A percentile compares a stretch with the other conserved stretches of the same genome.
phyloP scores from a whole-genome alignment of 2,113 vertebrate genomes.

The Ranitomeya variabilis region DNA sequence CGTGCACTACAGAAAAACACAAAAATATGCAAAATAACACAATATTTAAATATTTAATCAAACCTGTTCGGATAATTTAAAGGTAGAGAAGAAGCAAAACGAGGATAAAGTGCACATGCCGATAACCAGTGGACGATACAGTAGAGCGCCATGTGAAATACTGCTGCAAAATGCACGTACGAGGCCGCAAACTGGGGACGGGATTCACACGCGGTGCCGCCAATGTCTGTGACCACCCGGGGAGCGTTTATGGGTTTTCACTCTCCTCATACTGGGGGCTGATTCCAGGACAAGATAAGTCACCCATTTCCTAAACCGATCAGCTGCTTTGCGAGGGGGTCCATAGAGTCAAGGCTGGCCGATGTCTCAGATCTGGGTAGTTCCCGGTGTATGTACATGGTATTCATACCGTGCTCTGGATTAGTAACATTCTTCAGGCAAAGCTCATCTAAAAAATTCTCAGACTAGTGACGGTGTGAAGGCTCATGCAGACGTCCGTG shows the following conservation, averaged over 20 bases:
- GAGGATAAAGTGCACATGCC: slow-evolving; percentile 27
- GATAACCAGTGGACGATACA: neutral
- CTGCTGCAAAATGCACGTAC: neutral
- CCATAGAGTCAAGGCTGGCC: neutral
- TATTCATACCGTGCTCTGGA: no score
- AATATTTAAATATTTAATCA: slow-evolving; percentile 29
- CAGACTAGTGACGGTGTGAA: neutral
- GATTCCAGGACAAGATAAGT: neutral
- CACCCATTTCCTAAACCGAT: neutral
- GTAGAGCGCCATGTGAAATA: neutral
- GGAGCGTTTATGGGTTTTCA: neutral
- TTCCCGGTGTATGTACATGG: no score
- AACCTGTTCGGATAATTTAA: neutral
- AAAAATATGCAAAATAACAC: slow-evolving; percentile 18
- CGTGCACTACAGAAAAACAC: slow-evolving; percentile 22
- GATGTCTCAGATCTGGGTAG: no score
- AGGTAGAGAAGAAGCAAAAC: neutral
- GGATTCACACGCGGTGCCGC: neutral
- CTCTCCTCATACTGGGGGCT: neutral
- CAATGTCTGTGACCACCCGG: neutral
- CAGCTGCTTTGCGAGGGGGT: neutral
- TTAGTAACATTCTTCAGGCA: no score
- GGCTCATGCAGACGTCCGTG: no score
- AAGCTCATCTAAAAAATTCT: no score
- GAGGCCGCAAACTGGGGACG: neutral